Conservation (phyloP, 30 jellyfish, hydroid and myxozoan genomes). For the Aurelia aurita complex sp. Pacific region DNA sequence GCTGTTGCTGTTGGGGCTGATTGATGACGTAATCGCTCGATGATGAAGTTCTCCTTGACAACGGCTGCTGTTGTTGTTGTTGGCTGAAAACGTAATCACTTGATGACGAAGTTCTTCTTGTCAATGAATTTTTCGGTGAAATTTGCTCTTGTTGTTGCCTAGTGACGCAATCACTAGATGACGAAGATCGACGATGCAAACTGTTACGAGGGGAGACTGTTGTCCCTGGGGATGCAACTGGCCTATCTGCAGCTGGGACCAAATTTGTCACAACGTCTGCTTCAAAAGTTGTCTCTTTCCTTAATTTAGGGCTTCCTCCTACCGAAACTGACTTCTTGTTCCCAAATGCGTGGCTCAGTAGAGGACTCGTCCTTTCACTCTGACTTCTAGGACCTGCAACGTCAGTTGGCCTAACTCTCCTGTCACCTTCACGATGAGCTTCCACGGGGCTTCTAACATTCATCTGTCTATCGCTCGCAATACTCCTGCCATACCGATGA, state of each 20-base stretch:
- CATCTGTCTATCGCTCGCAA: not conserved
- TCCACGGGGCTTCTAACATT: not conserved
- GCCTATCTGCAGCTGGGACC: constrained; percentile 22
- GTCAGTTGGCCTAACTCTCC: not conserved
- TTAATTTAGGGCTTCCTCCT: constrained; percentile 39
- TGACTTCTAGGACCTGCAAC: constrained; percentile 34
- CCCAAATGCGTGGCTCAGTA: constrained; percentile 13
- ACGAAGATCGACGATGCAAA: constrained; percentile 12
- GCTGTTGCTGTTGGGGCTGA: not conserved
- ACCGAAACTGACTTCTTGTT: constrained; percentile 25
- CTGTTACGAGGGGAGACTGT: constrained; percentile 4
- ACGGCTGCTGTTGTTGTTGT: not conserved
- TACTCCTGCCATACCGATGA: too few relatives aligned
- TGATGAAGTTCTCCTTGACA: constrained; percentile 8
- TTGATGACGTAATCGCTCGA: not conserved
- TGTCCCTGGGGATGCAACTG: constrained; percentile 21
- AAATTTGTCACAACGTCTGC: constrained; percentile 23
- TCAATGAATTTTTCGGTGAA: constrained; percentile 4
- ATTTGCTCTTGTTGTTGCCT: not conserved
- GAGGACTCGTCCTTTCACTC: constrained; percentile 36
- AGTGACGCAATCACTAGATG: constrained; percentile 27
- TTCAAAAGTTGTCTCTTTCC: constrained; percentile 51
- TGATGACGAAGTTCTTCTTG: constrained; percentile 19
- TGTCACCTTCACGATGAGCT: not conserved
- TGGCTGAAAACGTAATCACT: constrained; percentile 7